These are phyloP conservation scores for Nomada fucata DNA, from an alignment of 2,888 invertebrate species.

Conservation along the genomic window DNA sequence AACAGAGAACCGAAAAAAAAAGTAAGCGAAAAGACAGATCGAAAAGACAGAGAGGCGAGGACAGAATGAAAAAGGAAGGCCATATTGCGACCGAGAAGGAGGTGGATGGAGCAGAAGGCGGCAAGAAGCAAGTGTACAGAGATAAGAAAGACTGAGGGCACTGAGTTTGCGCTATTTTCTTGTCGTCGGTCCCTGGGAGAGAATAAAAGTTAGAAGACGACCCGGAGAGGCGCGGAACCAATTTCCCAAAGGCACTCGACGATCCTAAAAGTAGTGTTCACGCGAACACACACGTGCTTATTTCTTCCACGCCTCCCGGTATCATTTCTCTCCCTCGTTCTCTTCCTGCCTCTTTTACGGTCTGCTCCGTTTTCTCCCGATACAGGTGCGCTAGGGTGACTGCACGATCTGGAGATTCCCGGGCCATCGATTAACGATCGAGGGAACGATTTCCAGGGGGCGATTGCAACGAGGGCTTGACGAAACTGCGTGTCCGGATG, in stretches of 20 bases:
- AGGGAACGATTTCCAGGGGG: background rate
- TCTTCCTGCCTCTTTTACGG: background rate
- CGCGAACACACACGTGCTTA: conserved; percentile 51
- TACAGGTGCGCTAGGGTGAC: background rate
- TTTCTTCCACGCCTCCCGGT: conserved; percentile 15
- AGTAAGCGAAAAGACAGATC: background rate
- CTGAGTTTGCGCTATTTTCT: conserved; percentile 77
- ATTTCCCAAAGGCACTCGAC: conserved; percentile 78
- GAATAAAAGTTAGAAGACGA: conserved; percentile 75
- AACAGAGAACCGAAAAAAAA: background rate
- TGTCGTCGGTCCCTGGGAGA: conserved; percentile 72
- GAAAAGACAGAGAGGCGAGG: background rate
- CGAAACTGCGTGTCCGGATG: background rate
- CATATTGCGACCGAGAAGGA: conserved; percentile 5
- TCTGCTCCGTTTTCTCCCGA: background rate
- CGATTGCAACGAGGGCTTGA: background rate
- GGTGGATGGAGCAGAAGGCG: conserved; percentile 30
- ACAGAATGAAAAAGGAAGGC: background rate
- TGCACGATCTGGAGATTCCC: conserved; percentile 9
- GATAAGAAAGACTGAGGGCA: conserved; percentile 66
- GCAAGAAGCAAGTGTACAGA: conserved; percentile 58
- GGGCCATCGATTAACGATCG: conserved; percentile 6
- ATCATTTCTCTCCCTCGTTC: background rate
- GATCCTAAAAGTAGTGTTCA: conserved; percentile 73
- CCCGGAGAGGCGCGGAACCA: conserved; percentile 70